Evolutionary conservation across 1,140 invertebrate genomes (phyloP), one percentile per base, ranked within the genome.

Genomic region (Campodea augens): DNA sequence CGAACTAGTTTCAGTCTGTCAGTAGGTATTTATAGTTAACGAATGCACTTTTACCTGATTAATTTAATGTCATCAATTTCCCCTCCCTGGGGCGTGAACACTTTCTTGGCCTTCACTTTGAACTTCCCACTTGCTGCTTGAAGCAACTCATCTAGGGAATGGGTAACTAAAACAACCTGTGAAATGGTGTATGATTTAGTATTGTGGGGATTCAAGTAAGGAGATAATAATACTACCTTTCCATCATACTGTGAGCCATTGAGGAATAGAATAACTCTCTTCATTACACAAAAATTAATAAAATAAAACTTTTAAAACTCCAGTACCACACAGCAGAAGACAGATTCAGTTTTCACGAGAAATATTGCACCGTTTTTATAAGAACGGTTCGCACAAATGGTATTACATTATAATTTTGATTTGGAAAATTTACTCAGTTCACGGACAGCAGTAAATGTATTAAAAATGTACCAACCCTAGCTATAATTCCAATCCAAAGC

Each of bases 31-130:
- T 10, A 39, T 44, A 27, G 21, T 25, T 32, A 40, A 23, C 7
- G 22, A 38, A 15, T 20, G 24, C 21, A 47, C 1, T 39, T 42
- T 53, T 54, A 71, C 70, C 67, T 68, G 13, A 78, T 67, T 24
- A 77, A 53, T 43, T 65, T 64, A 19, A 74, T 59, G 58, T 77
- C 72, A 54, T 76, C 73, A 44, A 78, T 67, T 56, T 75, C 69
- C 40, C 73, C 74, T 25, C 74, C 74, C 57, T 73, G 63, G 5
- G 60, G 51, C 13, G 70, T 77, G 55, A 73, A 78, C 23, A 77
- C 48, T 50, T 63, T 55, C 54, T 66, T 67, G 2, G 65, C 69
- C 44, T 47, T 52, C 43, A 72, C 63, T 7, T 60, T 57, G 52
- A 77, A 70, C 56, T 72, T 73, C 39, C 54, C 52, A 46, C 64